These are phyloP conservation scores for Podargus strigoides DNA, from an alignment of 2,797 vertebrate genomes.

Conservation along the genomic window DNA sequence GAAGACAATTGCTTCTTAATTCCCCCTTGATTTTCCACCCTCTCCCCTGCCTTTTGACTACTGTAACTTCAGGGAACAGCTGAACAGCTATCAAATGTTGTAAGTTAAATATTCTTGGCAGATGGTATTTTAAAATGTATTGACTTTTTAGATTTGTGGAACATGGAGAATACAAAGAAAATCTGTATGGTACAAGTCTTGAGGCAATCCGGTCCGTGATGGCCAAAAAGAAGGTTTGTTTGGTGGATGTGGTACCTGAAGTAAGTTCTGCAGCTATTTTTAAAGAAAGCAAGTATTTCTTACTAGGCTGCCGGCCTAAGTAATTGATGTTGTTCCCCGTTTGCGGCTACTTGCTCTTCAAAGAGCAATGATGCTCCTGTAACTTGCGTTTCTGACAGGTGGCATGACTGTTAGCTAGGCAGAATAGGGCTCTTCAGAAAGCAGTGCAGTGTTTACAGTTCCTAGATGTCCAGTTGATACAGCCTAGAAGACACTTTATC, in stretches of 20 bases:
- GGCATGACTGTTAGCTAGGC: background rate
- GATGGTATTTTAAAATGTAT: background rate
- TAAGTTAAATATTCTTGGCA: background rate
- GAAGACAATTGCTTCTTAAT: background rate
- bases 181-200: slow-evolving; percentile 91
- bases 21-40: background rate
- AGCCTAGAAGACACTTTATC: background rate
- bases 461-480: too few relatives aligned
- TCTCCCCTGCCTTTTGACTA: background rate
- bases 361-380: background rate
- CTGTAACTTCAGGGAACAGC: background rate
- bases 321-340: background rate
- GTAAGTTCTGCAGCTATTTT: slow-evolving; percentile 73
- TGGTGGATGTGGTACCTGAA: slow-evolving; percentile 93
- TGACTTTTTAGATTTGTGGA: slow-evolving; percentile 86
- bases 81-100: background rate
- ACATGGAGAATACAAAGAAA: slow-evolving; percentile 91
- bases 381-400: background rate
- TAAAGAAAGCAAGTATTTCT: background rate
- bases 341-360: background rate
- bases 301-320: background rate
- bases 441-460: background rate
- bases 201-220: slow-evolving; percentile 86
- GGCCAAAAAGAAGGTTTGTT: slow-evolving; percentile 87
- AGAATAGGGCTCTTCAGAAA: background rate